phyloP scores from a whole-genome alignment of 2,888 invertebrate genomes.

The Aphodius sticticus region DNA sequence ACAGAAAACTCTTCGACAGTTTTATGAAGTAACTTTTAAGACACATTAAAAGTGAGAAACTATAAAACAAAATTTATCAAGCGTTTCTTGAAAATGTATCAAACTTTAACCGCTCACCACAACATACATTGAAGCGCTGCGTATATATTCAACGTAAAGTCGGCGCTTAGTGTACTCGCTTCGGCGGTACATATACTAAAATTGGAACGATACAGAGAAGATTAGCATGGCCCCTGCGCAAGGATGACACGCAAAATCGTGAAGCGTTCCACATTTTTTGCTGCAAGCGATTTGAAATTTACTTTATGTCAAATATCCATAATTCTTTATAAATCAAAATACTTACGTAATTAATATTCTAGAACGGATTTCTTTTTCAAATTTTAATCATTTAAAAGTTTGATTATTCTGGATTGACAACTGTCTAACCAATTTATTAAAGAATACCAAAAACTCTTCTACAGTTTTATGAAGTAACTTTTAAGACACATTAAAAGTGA shows the following conservation, averaged over 20 bases:
- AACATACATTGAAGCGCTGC: not conserved
- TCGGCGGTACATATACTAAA: constrained; percentile 85
- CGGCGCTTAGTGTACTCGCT: constrained; percentile 66
- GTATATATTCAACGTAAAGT: not conserved
- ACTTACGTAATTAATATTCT: too few relatives aligned
- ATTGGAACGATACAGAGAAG: constrained; percentile 94
- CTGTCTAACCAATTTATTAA: too few relatives aligned
- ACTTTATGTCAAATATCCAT: too few relatives aligned
- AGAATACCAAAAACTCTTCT: too few relatives aligned
- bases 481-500: too few relatives aligned
- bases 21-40: not conserved
- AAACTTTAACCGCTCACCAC: not conserved
- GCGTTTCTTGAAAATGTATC: not conserved
- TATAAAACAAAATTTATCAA: not conserved
- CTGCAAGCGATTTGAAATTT: too few relatives aligned
- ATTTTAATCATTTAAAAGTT: too few relatives aligned
- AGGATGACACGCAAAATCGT: constrained; percentile 94
- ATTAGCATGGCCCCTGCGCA: constrained; percentile 93
- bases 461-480: too few relatives aligned
- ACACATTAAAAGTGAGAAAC: not conserved
- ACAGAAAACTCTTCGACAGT: not conserved
- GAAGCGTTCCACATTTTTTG: constrained; percentile 84
- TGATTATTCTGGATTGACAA: too few relatives aligned
- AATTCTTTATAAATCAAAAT: too few relatives aligned
- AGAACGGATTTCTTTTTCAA: too few relatives aligned